A percentile compares a stretch with the other conserved stretches of the same genome.
Evolutionary conservation across 2,888 invertebrate genomes (phyloP).

Genomic region (Deroplatys truncata): DNA sequence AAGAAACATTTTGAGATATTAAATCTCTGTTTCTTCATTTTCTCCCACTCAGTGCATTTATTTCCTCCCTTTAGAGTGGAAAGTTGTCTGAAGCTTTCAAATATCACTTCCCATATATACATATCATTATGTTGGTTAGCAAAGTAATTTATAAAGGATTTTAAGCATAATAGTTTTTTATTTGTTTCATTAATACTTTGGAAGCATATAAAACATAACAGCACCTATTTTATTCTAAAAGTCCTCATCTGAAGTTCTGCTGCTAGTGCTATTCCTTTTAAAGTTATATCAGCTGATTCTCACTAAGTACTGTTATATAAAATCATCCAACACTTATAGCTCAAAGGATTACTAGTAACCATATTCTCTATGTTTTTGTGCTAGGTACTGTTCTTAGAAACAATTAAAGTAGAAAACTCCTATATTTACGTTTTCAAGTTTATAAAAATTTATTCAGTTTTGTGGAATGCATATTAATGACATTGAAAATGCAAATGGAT

Average conservation of each 20-base stretch:
- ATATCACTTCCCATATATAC: background rate
- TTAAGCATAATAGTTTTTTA: background rate
- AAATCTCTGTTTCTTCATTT: background rate
- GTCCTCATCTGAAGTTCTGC: background rate
- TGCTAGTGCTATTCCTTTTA: background rate
- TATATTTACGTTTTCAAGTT: background rate
- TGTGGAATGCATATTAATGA: background rate
- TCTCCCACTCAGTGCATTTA: background rate
- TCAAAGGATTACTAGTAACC: background rate
- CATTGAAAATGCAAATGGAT: background rate
- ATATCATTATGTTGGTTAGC: background rate
- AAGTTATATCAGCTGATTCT: background rate
- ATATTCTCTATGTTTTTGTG: background rate
- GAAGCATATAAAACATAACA: background rate
- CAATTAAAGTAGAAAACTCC: background rate
- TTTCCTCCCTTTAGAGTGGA: no score
- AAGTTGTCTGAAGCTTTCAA: background rate
- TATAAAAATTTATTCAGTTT: background rate
- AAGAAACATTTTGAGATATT: background rate
- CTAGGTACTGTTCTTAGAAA: background rate
- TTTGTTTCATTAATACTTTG: background rate
- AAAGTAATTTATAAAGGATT: background rate
- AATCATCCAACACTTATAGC: background rate
- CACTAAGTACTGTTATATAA: background rate
- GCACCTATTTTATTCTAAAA: background rate